These are phyloP conservation scores for Drosophila colorata DNA, from an alignment of 2,888 invertebrate genomes.

Conservation along the genomic window DNA sequence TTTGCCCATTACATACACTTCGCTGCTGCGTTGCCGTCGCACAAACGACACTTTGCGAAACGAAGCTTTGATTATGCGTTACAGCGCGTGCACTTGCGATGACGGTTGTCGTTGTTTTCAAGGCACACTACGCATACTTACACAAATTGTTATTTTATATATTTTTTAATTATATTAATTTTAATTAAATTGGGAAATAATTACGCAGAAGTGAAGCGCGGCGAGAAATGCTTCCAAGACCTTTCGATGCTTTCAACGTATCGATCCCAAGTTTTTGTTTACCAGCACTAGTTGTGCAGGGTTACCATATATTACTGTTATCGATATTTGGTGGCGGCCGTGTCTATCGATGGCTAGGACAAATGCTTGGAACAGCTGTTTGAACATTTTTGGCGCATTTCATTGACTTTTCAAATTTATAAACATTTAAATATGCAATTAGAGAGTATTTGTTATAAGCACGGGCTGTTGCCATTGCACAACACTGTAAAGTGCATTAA, in stretches of 20 bases:
- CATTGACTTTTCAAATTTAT: slow-evolving; percentile 1
- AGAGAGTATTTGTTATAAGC: background rate
- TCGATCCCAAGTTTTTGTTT: slow-evolving; percentile 41
- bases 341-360: slow-evolving; percentile 8
- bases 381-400: slow-evolving; percentile 12
- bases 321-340: slow-evolving; percentile 16
- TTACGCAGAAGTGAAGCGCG: slow-evolving; percentile 71
- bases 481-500: slow-evolving; percentile 27
- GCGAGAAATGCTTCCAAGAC: slow-evolving; percentile 58
- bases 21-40: slow-evolving; percentile 52
- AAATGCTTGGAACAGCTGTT: slow-evolving; percentile 29
- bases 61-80: slow-evolving; percentile 21
- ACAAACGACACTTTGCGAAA: slow-evolving; percentile 46
- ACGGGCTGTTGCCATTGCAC: slow-evolving; percentile 3
- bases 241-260: slow-evolving; percentile 49
- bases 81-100: slow-evolving; percentile 23
- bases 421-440: background rate
- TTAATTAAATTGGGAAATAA: slow-evolving; percentile 61
- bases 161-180: slow-evolving; percentile 36
- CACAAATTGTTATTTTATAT: slow-evolving; percentile 43
- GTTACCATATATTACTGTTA: slow-evolving; percentile 6
- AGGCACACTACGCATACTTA: slow-evolving; percentile 59
- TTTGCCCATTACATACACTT: slow-evolving; percentile 61
- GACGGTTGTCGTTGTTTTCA: slow-evolving; percentile 21
- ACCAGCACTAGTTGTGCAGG: slow-evolving; percentile 39